Percentiles rank a stretch among this genome's conserved stretches.
Conservation (phyloP, 1,140 invertebrate genomes). For the Hermetia illucens region DNA sequence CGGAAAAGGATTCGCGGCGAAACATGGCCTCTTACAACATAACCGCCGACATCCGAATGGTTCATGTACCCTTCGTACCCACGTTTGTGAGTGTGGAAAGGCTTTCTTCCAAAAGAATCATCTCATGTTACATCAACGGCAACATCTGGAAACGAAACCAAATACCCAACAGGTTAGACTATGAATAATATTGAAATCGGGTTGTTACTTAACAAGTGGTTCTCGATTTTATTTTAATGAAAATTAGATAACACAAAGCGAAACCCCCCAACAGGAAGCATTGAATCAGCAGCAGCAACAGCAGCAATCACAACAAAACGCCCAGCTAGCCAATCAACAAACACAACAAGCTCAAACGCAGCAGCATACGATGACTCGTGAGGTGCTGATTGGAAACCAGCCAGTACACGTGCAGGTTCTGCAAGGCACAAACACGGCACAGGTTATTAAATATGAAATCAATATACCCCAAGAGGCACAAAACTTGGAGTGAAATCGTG, state of each 20-base stretch:
- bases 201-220: no score
- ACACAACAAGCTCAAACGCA: constrained; percentile 18
- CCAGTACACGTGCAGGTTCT: constrained; percentile 15
- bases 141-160: constrained; percentile 54
- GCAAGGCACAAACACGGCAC: constrained; percentile 11
- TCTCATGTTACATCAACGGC: constrained; percentile 60
- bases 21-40: constrained; percentile 64
- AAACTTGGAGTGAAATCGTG: constrained; percentile 9
- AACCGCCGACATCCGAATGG: constrained; percentile 59
- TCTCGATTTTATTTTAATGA: constrained; percentile 6
- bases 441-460: constrained; percentile 15
- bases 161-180: constrained; percentile 28
- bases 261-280: constrained; percentile 20
- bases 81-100: constrained; percentile 72
- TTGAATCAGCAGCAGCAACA: constrained; percentile 35
- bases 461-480: constrained; percentile 14
- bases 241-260: constrained; percentile 1
- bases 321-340: constrained; percentile 5
- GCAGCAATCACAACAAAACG: constrained; percentile 15
- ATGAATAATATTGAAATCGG: constrained; percentile 2
- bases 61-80: constrained; percentile 65
- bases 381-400: constrained; percentile 15
- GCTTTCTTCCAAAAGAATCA: constrained; percentile 79
- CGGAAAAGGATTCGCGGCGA: constrained; percentile 69
- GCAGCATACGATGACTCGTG: constrained; percentile 9